Evolutionary conservation across 2,113 vertebrate species (phyloP), one percentile per base, ranked within the genome.

Genomic region (Brachirus orientalis): DNA sequence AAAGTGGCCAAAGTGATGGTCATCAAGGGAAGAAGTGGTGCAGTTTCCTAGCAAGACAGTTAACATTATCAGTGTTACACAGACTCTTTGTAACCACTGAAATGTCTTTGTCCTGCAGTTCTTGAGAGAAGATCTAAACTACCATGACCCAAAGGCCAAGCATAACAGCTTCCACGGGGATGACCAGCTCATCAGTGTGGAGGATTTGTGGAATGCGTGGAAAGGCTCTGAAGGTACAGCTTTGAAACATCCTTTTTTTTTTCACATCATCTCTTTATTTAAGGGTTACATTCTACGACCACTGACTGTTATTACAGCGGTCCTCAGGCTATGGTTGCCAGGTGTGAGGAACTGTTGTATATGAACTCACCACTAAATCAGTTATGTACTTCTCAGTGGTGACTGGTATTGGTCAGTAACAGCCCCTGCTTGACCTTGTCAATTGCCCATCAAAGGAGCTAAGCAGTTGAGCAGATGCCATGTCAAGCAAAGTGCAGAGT

Each of bases 161-260:
- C 98, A 99, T 82, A 99, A 96, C 93, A 98, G 88, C 64, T 99
- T 99, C 88, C 98, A 99, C 18, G 96, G 97, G 1, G 98, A 98
- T 22, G 98, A 99, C 90, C 97, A 98, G 59, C 94, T 98, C 88
- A 99, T 99, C 84, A 99, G 96, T 0, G 97, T 99, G 89, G 98
- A 97, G 46, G 98, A 99, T 71, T 89, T 99, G 19, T 99, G 98
- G 97, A 97, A 97, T 7, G 86, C 96, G 3, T 99, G 98, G 97
- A 99, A 96, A 77, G 89, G 92, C 10, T 99, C 96, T 0, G 94
- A 96, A 96, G 98, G 98, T 98, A 93, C 88, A 19, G 22, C 36
- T 16, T 44, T 45, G 1, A 43, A 20, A 18, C 18, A 6, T 28
- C n/a, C n/a, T n/a, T 16, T 4, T 57, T 3, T 41, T 17, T 22